Percentiles rank a stretch among this genome's conserved stretches.
These are phyloP conservation scores for Pasiphila rectangulata DNA, from an alignment of 2,888 invertebrate genomes.

Conservation along the genomic window DNA sequence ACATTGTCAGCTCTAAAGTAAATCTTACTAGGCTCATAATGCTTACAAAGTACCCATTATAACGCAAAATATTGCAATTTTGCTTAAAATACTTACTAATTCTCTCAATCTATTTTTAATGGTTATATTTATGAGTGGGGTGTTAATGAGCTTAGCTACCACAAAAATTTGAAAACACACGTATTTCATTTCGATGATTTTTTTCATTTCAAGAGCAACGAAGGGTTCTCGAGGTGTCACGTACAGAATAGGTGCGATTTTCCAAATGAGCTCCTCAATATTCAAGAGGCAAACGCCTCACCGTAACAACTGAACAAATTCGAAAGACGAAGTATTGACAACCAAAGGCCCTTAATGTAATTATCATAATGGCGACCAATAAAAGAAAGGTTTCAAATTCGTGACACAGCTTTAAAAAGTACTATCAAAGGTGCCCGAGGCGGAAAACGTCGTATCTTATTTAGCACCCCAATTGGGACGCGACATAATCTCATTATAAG, in stretches of 20 bases:
- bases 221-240: conserved; percentile 56
- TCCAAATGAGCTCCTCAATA: conserved; percentile 76
- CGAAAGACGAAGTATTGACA: conserved; percentile 75
- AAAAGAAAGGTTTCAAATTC: conserved; percentile 77
- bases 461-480: conserved; percentile 66
- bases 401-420: conserved; percentile 77
- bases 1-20: not conserved
- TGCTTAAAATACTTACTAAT: no score
- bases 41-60: conserved; percentile 2
- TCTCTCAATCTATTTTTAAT: no score
- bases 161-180: no score
- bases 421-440: conserved; percentile 73
- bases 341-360: conserved; percentile 74
- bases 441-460: conserved; percentile 79
- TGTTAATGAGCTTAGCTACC: no score
- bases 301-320: conserved; percentile 77
- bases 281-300: conserved; percentile 72
- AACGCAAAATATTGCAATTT: no score
- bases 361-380: conserved; percentile 80
- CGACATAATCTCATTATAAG: conserved; percentile 76
- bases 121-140: no score
- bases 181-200: conserved; percentile 55
- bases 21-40: not conserved
- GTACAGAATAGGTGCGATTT: conserved; percentile 76
- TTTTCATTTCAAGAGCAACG: conserved; percentile 35